phyloP scores from a whole-genome alignment of 2,888 invertebrate species.

The Plebejus argus region DNA sequence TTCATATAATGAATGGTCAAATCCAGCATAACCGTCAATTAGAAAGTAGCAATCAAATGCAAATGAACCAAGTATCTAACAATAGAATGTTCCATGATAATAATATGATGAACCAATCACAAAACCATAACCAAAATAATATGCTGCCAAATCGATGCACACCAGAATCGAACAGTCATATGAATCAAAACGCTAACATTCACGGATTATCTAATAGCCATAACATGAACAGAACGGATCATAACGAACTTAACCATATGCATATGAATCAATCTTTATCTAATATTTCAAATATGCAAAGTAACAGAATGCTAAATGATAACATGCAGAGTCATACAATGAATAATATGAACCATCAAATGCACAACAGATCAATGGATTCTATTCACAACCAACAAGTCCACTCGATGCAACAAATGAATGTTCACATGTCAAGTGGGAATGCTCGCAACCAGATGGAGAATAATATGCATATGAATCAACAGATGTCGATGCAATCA shows the following conservation, averaged over 20 bases:
- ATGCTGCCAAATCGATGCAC: slow-evolving; percentile 66
- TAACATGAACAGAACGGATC: slow-evolving; percentile 62
- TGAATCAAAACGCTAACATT: slow-evolving; percentile 71
- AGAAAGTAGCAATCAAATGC: slow-evolving; percentile 64
- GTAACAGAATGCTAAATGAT: slow-evolving; percentile 72
- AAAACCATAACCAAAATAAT: slow-evolving; percentile 61
- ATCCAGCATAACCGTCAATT: slow-evolving; percentile 70
- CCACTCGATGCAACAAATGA: slow-evolving; percentile 72
- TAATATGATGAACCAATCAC: slow-evolving; percentile 60
- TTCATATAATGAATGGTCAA: slow-evolving; percentile 76
- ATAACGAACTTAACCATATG: slow-evolving; percentile 69
- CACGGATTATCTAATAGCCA: slow-evolving; percentile 64
- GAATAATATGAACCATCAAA: slow-evolving; percentile 65
- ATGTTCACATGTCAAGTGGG: slow-evolving; percentile 62
- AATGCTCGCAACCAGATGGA: slow-evolving; percentile 64
- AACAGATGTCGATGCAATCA: slow-evolving; percentile 69
- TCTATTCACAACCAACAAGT: slow-evolving; percentile 68
- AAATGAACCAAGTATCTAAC: slow-evolving; percentile 59
- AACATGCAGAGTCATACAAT: slow-evolving; percentile 69
- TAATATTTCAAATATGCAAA: slow-evolving; percentile 68
- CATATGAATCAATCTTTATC: slow-evolving; percentile 70
- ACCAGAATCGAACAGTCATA: slow-evolving; percentile 61
- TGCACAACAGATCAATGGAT: slow-evolving; percentile 72
- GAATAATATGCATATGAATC: slow-evolving; percentile 68
- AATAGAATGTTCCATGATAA: slow-evolving; percentile 70